A percentile compares a stretch with the other conserved stretches of the same genome.
Conservation (phyloP, 2,113 vertebrate genomes). For the Pipra filicauda region DNA sequence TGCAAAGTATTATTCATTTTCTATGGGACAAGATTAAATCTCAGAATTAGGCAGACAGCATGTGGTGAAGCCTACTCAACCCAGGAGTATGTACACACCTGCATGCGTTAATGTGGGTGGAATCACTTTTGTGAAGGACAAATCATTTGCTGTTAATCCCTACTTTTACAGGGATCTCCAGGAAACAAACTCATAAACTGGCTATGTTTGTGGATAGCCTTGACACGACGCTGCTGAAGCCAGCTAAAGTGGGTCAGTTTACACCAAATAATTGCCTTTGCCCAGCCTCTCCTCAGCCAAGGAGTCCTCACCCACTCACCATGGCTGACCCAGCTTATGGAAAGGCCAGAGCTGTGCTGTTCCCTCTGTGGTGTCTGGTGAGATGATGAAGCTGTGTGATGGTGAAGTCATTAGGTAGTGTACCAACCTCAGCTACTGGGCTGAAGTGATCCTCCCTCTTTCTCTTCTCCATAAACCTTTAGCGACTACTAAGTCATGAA, state of each 20-base stretch:
- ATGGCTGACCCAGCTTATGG: fast-evolving
- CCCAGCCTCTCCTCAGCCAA: background rate
- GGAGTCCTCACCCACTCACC: background rate
- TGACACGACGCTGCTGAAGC: background rate
- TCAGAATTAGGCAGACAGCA: background rate
- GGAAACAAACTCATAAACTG: background rate
- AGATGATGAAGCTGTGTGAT: background rate
- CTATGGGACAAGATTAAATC: background rate
- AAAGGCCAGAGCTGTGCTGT: background rate
- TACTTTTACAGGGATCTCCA: background rate
- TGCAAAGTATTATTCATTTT: background rate
- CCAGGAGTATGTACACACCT: background rate
- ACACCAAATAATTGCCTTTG: background rate
- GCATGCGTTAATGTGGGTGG: background rate
- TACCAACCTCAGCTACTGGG: background rate
- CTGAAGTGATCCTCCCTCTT: background rate
- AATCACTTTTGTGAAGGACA: background rate
- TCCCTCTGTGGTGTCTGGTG: background rate
- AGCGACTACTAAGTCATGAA: background rate
- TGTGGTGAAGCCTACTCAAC: background rate
- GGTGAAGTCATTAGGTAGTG: background rate
- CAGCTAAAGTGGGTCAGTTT: background rate
- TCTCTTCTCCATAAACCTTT: background rate
- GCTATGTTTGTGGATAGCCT: background rate
- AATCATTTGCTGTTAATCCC: background rate